Percentiles rank a stretch among this genome's conserved stretches.
phyloP scores from a whole-genome alignment of 1,140 invertebrate species.

The Anthonomus grandis region DNA sequence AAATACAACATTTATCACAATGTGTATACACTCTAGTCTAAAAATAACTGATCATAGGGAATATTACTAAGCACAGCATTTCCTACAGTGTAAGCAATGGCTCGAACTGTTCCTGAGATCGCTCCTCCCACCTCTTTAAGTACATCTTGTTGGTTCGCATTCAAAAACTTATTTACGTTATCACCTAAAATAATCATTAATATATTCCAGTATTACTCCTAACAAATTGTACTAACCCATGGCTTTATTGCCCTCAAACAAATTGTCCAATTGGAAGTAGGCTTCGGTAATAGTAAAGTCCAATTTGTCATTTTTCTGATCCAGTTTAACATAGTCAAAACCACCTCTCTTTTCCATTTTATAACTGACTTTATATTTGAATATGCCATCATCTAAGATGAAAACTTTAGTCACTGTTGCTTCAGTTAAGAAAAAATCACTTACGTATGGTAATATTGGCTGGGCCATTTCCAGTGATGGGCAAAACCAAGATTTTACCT shows the following conservation, averaged over 20 bases:
- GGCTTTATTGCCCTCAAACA: conserved; percentile 42
- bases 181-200: conserved; percentile 45
- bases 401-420: background rate
- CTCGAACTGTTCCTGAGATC: conserved; percentile 16
- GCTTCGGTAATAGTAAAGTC: conserved; percentile 31
- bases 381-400: conserved; percentile 25
- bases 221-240: conserved; percentile 31
- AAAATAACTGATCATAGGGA: conserved; percentile 24
- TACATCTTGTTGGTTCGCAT: conserved; percentile 54
- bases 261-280: conserved; percentile 38
- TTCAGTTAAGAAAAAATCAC: background rate
- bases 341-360: conserved; percentile 16
- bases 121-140: conserved; percentile 46
- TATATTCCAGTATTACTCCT: background rate
- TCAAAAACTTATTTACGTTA: conserved; percentile 50
- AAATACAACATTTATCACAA: too few species aligned
- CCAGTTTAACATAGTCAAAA: conserved; percentile 22
- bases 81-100: conserved; percentile 11
- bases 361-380: conserved; percentile 23
- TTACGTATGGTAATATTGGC: conserved; percentile 50
- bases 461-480: conserved; percentile 47
- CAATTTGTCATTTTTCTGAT: conserved; percentile 17
- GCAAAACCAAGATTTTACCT: conserved; percentile 49
- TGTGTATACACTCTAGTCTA: too few species aligned
- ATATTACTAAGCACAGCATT: conserved; percentile 7